Base-by-base conservation (phyloP, 1,140 invertebrate species). In the Nasonia giraulti region DNA sequence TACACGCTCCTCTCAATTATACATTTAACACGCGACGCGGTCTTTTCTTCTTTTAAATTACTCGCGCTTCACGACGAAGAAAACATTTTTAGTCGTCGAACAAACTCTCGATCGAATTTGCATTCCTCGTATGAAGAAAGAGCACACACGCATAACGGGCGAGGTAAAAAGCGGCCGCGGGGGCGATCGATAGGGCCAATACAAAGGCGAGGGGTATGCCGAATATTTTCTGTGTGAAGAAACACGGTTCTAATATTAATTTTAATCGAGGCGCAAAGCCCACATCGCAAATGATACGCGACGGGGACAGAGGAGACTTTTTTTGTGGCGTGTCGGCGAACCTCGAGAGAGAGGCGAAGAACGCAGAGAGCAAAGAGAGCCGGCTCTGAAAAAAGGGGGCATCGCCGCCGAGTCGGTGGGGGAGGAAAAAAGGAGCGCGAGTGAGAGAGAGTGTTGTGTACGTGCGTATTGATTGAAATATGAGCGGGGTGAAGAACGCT, bases 191-290 rank as follows among this genome's bases (percentile, higher is more conserved):
- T 80, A 40, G 0, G 78, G 37, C 76, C 75, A 20, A 62, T 80
- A 33, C 77, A 80, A 76, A 84, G 77, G 40, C 20, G 75, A 33
- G 50, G 73, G 78, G 69, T 37, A 55, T n/a, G 73, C 55, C 82
- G 87, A 89, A 92, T 89, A 91, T 91, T 92, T 91, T 91, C 91
- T 90, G 90, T 91, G 88, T 88, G 91, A 92, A 91, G 90, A 90
- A 92, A 90, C 91, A 91, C 89, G 89, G 86, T 90, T 87, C 90
- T 91, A 90, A 92, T 92, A 92, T 92, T 91, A 92, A 92, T 91
- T 91, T 91, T 92, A 91, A 91, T 92, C 88, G 90, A 88, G 88
- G 88, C 87, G 87, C 86, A 89, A 91, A 91, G 89, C 88, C 86
- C 75, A 74, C 66, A 79, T 86, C 84, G 84, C 87, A 85, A 89